Conservation (phyloP, 2,888 invertebrate genomes). For the Oxyscelio sp. region DNA sequence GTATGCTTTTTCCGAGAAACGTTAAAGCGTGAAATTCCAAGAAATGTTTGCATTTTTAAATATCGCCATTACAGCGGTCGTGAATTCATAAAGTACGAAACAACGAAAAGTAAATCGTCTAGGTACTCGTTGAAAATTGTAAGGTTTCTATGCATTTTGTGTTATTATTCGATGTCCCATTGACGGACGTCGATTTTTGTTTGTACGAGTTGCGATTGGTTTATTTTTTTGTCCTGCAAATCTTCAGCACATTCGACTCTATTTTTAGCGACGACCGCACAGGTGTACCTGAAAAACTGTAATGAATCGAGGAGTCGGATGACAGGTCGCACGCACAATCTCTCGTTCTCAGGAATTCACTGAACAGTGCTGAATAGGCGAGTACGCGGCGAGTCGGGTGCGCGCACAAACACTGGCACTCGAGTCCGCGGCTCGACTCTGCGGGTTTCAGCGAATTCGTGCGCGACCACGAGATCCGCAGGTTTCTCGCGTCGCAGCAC, state of each 20-base stretch:
- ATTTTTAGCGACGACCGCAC: too few species aligned
- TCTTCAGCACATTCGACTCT: too few species aligned
- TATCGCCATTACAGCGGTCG: too few species aligned
- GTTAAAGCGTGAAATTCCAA: too few species aligned
- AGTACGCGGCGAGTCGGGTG: conserved; percentile 28
- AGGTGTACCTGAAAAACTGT: conserved; percentile 34
- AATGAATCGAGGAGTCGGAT: conserved; percentile 14
- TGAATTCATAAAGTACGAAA: too few species aligned
- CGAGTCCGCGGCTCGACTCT: background rate
- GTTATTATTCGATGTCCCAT: background rate
- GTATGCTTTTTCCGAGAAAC: too few species aligned
- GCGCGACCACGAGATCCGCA: conserved; percentile 16
- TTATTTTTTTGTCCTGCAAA: too few species aligned
- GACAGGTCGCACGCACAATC: conserved; percentile 36
- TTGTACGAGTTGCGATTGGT: conserved; percentile 1
- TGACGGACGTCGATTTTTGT: background rate
- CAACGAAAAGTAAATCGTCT: too few species aligned
- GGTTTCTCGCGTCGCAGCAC: conserved; percentile 14
- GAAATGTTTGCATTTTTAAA: too few species aligned
- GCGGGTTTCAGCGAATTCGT: conserved; percentile 5
- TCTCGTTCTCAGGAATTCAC: conserved; percentile 19
- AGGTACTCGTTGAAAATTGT: too few species aligned
- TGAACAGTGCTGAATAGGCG: conserved; percentile 25
- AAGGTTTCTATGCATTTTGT: background rate
- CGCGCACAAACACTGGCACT: conserved; percentile 21